Conservation (phyloP, 2,888 invertebrate species). For the Ennomos erosarius region DNA sequence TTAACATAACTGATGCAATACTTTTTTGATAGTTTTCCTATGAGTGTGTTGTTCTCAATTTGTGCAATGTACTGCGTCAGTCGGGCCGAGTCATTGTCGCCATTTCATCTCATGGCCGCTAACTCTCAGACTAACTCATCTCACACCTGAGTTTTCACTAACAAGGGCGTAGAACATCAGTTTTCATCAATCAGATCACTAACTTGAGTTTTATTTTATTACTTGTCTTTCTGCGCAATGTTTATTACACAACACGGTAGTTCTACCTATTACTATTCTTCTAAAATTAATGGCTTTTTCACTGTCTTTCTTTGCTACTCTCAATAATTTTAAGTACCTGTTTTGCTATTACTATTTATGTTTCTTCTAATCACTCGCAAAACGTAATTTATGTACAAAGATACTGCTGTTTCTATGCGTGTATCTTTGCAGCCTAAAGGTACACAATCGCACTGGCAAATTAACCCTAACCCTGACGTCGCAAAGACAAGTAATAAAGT, state of each 20-base stretch:
- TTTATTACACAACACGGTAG: slow-evolving; percentile 26
- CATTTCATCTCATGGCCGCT: slow-evolving; percentile 53
- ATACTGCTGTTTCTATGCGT: slow-evolving; percentile 6
- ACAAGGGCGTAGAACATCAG: slow-evolving; percentile 68
- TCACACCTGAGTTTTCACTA: slow-evolving; percentile 61
- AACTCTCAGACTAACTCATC: slow-evolving; percentile 67
- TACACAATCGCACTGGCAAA: slow-evolving; percentile 7
- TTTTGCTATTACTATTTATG: background rate
- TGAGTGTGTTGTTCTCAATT: slow-evolving; percentile 34
- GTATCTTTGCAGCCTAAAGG: background rate
- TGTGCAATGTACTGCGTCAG: slow-evolving; percentile 67
- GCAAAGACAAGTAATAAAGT: slow-evolving; percentile 68
- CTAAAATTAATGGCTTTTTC: background rate
- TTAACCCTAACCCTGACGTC: slow-evolving; percentile 23
- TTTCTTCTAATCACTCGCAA: background rate
- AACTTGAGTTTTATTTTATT: slow-evolving; percentile 69
- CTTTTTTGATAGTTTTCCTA: slow-evolving; percentile 44
- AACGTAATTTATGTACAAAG: slow-evolving; percentile 10
- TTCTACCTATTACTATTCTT: slow-evolving; percentile 15
- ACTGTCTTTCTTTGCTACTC: slow-evolving; percentile 6
- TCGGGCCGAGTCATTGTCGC: slow-evolving; percentile 59
- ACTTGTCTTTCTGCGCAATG: slow-evolving; percentile 69
- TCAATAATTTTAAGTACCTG: slow-evolving; percentile 1
- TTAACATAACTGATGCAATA: slow-evolving; percentile 58
- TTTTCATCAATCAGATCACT: slow-evolving; percentile 65